Conservation (phyloP, 2,888 invertebrate genomes). For the Pheosia tremula region DNA sequence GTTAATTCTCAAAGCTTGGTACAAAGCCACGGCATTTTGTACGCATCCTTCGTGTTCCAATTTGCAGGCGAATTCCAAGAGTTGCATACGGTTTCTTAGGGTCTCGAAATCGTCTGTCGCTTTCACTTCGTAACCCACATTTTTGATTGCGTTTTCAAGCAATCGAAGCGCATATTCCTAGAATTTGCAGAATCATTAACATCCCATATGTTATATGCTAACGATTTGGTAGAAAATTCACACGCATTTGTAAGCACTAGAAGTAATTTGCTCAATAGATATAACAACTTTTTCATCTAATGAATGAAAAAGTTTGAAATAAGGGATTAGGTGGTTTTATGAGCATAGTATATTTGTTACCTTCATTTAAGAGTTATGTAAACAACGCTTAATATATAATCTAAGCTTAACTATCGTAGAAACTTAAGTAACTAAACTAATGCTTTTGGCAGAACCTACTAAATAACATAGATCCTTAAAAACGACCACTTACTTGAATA, state of each 20-base stretch:
- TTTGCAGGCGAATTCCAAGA: conserved; percentile 86
- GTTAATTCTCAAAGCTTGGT: conserved; percentile 55
- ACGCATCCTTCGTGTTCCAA: conserved; percentile 84
- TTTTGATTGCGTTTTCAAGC: conserved; percentile 61
- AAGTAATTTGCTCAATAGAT: no score
- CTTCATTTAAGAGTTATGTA: no score
- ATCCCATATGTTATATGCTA: no score
- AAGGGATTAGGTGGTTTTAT: no score
- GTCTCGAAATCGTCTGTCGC: conserved; percentile 70
- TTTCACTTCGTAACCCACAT: conserved; percentile 76
- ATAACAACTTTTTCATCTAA: no score
- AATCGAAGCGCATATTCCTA: conserved; percentile 54
- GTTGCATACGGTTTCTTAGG: conserved; percentile 83
- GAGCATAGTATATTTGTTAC: no score
- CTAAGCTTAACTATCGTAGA: neutral
- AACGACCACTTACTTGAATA: conserved; percentile 57
- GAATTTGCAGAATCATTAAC: conserved; percentile 17
- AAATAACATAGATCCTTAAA: neutral
- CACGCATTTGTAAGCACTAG: no score
- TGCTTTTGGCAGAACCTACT: no score
- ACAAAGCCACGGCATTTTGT: conserved; percentile 51
- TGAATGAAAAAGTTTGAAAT: no score
- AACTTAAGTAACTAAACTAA: no score
- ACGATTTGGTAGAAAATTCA: no score
- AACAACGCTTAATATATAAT: neutral